These are phyloP conservation scores for Paraescarpia echinospica DNA, from an alignment of 1,140 invertebrate species.

Conservation along the genomic window DNA sequence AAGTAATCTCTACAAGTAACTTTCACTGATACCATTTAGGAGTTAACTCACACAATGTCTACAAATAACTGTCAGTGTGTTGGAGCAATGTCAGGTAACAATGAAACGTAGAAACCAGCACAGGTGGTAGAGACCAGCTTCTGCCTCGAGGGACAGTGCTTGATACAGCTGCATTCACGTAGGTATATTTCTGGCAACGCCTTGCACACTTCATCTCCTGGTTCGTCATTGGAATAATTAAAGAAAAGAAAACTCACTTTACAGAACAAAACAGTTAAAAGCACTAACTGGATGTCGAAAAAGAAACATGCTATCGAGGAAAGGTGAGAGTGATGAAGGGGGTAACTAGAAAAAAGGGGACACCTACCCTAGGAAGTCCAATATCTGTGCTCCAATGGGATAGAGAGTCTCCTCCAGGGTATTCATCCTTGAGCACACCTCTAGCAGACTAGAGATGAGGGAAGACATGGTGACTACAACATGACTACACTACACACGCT, in stretches of 20 bases:
- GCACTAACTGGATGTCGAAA: background rate
- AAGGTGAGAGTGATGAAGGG: background rate
- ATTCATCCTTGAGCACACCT: background rate
- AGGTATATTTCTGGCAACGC: too few species aligned
- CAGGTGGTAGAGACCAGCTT: too few species aligned
- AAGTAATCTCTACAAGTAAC: background rate
- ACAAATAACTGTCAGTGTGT: background rate
- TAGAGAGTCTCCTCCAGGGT: background rate
- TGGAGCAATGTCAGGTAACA: too few species aligned
- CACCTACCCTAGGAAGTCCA: background rate
- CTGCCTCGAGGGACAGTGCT: too few species aligned
- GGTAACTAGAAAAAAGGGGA: background rate
- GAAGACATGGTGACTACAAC: background rate
- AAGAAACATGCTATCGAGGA: background rate
- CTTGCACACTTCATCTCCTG: too few species aligned
- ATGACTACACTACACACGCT: background rate
- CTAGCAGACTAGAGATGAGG: background rate
- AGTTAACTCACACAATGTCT: background rate
- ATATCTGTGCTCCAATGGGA: background rate
- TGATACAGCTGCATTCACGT: too few species aligned
- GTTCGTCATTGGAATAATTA: too few species aligned
- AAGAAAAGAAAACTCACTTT: background rate
- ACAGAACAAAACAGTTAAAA: background rate
- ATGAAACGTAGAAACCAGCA: too few species aligned
- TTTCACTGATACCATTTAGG: background rate